These are phyloP conservation scores for Ephialtes manifestator DNA, from an alignment of 2,888 invertebrate species.

Conservation along the genomic window DNA sequence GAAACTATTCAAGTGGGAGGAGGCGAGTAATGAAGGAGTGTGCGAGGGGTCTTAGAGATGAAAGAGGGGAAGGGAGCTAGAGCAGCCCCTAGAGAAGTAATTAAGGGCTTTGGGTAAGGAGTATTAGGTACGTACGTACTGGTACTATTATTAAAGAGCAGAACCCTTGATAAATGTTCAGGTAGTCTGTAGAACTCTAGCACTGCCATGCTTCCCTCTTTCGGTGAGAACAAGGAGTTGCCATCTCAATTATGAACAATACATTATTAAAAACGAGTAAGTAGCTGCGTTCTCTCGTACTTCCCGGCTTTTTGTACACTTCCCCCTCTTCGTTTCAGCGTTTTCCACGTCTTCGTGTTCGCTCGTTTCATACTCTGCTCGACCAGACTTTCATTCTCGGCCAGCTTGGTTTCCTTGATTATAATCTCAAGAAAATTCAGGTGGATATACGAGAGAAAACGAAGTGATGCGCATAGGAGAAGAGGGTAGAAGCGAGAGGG, in stretches of 20 bases:
- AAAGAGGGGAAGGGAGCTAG: conserved; percentile 8
- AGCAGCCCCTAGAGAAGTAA: conserved; percentile 70
- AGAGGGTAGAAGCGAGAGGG: background rate
- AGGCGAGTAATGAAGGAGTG: conserved; percentile 56
- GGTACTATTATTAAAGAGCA: conserved; percentile 73
- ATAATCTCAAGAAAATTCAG: conserved; percentile 76
- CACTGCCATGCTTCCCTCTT: conserved; percentile 1
- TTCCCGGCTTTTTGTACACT: conserved; percentile 4
- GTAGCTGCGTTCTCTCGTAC: conserved; percentile 17
- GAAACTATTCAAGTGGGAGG: conserved; percentile 26
- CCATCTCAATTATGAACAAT: conserved; percentile 74
- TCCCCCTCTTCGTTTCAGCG: background rate
- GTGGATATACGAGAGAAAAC: conserved; percentile 71
- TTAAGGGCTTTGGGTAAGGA: conserved; percentile 72
- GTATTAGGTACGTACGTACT: conserved; percentile 61
- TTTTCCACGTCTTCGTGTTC: background rate
- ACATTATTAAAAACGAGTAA: conserved; percentile 74
- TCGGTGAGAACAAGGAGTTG: conserved; percentile 10
- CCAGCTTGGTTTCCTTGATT: conserved; percentile 73
- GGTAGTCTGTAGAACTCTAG: conserved; percentile 12
- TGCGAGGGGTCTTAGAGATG: conserved; percentile 22
- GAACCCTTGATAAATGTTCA: conserved; percentile 72
- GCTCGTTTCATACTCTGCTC: background rate
- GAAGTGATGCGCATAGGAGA: conserved; percentile 22
- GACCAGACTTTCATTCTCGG: conserved; percentile 3